phyloP scores from a whole-genome alignment of 2,113 vertebrate genomes.

The Brachyistius frenatus region DNA sequence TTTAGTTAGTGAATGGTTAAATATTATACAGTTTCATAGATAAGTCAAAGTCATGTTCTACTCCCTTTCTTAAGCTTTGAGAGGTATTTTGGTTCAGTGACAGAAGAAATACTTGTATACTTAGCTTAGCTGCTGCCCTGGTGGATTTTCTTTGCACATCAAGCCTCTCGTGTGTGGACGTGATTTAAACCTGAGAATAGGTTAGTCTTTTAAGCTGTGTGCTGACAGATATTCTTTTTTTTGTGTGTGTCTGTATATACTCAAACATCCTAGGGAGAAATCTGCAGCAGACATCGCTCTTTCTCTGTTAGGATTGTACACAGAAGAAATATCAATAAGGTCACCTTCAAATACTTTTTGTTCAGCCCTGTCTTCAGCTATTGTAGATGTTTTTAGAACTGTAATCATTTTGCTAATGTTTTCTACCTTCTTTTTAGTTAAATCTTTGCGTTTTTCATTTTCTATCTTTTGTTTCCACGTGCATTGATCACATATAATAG shows the following conservation, averaged over 20 bases:
- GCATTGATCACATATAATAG: too few species aligned
- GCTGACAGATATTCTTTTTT: constrained; percentile 7
- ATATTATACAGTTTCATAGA: neutral
- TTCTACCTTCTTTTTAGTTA: too few species aligned
- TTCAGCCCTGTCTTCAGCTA: too few species aligned
- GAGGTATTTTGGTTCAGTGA: constrained; percentile 2
- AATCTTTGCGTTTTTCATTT: neutral
- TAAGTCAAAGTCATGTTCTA: neutral
- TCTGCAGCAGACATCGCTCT: constrained; percentile 4
- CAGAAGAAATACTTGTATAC: constrained; percentile 5
- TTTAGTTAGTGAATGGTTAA: neutral
- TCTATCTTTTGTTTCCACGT: neutral
- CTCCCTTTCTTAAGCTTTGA: constrained; percentile 17
- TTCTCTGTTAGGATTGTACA: neutral
- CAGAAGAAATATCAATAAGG: neutral
- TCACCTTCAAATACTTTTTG: constrained; percentile 19
- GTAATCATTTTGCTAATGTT: neutral
- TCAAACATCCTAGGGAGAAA: constrained; percentile 14
- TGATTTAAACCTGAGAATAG: constrained; percentile 22
- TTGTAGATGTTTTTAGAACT: neutral
- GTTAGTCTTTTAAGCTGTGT: constrained; percentile 5
- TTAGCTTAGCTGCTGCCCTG: constrained; percentile 20
- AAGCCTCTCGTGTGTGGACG: constrained; percentile 7
- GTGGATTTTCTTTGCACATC: constrained; percentile 18
- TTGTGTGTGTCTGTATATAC: constrained; percentile 6